A percentile compares a stretch with the other conserved stretches of the same genome.
These are phyloP conservation scores for Epinotia nisella DNA, from an alignment of 2,888 invertebrate species.

Conservation along the genomic window DNA sequence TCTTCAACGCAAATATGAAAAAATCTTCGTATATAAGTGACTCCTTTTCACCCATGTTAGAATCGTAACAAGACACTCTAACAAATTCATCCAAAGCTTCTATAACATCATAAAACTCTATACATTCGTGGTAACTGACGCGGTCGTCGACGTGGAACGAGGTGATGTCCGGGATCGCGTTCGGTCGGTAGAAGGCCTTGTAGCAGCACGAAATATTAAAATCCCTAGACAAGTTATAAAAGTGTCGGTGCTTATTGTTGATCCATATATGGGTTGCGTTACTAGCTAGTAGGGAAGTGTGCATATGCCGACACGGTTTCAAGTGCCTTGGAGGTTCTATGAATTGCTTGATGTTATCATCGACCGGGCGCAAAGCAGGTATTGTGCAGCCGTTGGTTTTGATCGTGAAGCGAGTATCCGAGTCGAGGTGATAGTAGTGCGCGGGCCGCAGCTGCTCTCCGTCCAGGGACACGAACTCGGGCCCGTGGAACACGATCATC, in stretches of 20 bases:
- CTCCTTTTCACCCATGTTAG: conserved; percentile 60
- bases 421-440: conserved; percentile 53
- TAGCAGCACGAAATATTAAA: conserved; percentile 86
- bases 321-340: conserved; percentile 77
- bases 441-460: conserved; percentile 53
- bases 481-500: conserved; percentile 66
- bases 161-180: conserved; percentile 73
- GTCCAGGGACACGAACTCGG: conserved; percentile 62
- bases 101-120: conserved; percentile 73
- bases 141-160: conserved; percentile 78
- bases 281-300: conserved; percentile 82
- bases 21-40: conserved; percentile 86
- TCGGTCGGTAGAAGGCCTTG: conserved; percentile 82
- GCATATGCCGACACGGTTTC: conserved; percentile 80
- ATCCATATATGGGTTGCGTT: conserved; percentile 86
- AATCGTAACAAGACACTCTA: conserved; percentile 85
- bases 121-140: conserved; percentile 79
- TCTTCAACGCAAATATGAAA: conserved; percentile 86
- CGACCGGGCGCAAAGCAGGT: conserved; percentile 86
- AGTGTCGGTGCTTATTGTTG: conserved; percentile 69
- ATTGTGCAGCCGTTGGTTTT: conserved; percentile 88
- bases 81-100: conserved; percentile 87
- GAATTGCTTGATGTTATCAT: conserved; percentile 82
- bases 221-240: conserved; percentile 78
- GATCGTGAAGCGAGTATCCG: conserved; percentile 79